These are phyloP conservation scores for Hylaeus anthracinus DNA, from an alignment of 1,140 invertebrate species.

Conservation along the genomic window DNA sequence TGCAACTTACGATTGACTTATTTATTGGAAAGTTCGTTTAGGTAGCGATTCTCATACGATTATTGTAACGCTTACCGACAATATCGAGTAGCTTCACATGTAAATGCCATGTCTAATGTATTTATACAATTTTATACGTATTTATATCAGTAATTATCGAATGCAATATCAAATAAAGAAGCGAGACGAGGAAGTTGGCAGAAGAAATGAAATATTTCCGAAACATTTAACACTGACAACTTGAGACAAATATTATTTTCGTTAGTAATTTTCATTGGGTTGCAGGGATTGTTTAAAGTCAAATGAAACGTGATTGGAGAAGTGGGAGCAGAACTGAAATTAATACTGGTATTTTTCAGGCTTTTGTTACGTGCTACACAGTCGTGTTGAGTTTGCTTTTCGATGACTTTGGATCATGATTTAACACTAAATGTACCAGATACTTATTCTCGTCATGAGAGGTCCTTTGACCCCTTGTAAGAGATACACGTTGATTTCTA, in stretches of 20 bases:
- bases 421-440: too few species aligned
- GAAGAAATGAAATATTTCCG: background rate
- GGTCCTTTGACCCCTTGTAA: too few species aligned
- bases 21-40: slow-evolving; percentile 47
- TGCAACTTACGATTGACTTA: slow-evolving; percentile 43
- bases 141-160: slow-evolving; percentile 54
- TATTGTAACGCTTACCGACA: slow-evolving; percentile 11
- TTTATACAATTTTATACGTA: slow-evolving; percentile 64
- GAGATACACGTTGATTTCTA: too few species aligned
- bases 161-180: slow-evolving; percentile 45
- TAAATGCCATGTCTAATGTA: slow-evolving; percentile 35
- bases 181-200: background rate
- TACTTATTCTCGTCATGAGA: too few species aligned
- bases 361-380: background rate
- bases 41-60: background rate
- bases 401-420: too few species aligned
- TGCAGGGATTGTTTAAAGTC: background rate
- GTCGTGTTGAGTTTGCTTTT: too few species aligned
- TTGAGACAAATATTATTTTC: background rate
- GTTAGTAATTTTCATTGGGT: background rate
- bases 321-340: background rate
- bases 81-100: slow-evolving; percentile 38
- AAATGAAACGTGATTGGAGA: background rate
- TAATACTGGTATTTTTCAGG: background rate
- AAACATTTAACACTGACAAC: too few species aligned